Evolutionary conservation across 2,797 vertebrate genomes (phyloP).

Genomic region (Tenualosa ilisha): DNA sequence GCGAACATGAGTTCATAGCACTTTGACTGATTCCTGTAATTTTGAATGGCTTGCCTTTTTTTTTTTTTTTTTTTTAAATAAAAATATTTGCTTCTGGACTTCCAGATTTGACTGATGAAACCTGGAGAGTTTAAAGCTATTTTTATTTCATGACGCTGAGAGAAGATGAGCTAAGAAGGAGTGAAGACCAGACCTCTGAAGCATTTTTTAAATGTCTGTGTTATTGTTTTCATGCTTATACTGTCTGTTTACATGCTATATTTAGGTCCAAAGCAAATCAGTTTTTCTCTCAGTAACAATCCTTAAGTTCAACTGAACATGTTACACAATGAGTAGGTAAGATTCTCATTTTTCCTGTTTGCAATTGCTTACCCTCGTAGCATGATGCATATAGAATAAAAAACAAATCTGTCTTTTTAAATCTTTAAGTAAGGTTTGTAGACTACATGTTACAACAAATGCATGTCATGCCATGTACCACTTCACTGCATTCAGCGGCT

Average conservation of each 20-base stretch:
- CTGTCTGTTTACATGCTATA: neutral
- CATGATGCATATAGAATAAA: neutral
- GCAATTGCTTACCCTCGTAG: neutral
- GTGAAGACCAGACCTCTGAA: neutral
- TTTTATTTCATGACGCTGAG: conserved; percentile 60
- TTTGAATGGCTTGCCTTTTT: conserved; percentile 60
- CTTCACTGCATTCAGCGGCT: neutral
- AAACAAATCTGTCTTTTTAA: neutral
- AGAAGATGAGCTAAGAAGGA: conserved; percentile 49
- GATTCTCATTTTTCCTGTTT: neutral
- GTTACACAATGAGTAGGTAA: neutral
- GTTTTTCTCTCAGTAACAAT: neutral
- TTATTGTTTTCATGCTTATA: neutral
- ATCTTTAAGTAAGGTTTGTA: neutral
- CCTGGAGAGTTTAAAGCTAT: conserved; percentile 61
- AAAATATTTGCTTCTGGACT: conserved; percentile 69
- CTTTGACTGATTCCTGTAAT: conserved; percentile 67
- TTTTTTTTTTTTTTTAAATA: conserved; percentile 46
- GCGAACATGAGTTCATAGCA: conserved; percentile 57
- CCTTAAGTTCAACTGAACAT: neutral
- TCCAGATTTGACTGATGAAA: conserved; percentile 64
- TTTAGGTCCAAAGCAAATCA: neutral
- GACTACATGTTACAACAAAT: neutral
- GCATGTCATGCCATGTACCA: neutral
- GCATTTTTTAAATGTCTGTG: neutral